These are phyloP conservation scores for Panurus biarmicus DNA, from an alignment of 2,113 vertebrate genomes.

Conservation along the genomic window DNA sequence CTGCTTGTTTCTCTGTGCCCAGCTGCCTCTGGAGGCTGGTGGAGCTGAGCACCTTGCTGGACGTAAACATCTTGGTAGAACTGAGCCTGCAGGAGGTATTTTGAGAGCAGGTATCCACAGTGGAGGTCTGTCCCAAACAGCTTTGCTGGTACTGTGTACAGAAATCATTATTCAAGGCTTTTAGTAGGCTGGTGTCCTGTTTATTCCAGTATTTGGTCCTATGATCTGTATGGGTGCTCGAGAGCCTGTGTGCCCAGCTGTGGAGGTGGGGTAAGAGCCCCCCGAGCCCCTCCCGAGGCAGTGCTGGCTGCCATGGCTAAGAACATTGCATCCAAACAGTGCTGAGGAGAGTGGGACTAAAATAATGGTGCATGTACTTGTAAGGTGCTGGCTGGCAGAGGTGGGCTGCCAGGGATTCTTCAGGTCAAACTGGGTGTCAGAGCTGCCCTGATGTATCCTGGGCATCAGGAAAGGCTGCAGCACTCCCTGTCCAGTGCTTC, in stretches of 20 bases:
- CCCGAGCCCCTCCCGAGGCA: neutral
- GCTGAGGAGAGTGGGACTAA: neutral
- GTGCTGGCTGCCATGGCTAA: neutral
- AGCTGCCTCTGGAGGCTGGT: neutral
- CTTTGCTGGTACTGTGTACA: neutral
- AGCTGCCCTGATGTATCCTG: neutral
- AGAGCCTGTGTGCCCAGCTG: neutral
- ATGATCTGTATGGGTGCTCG: accelerated
- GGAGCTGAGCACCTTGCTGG: neutral
- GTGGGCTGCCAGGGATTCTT: neutral
- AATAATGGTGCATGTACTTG: neutral
- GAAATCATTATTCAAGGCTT: neutral
- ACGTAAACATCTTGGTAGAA: neutral
- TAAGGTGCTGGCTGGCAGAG: neutral
- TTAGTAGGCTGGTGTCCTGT: neutral
- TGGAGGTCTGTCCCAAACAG: neutral
- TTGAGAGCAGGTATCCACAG: neutral
- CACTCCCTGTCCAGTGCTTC: neutral
- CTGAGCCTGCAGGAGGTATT: neutral
- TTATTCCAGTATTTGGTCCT: neutral
- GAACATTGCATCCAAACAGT: neutral
- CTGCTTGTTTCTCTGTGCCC: neutral
- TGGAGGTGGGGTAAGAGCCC: neutral
- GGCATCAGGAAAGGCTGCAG: neutral
- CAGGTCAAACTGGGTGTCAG: accelerated